phyloP scores from a whole-genome alignment of 2,113 vertebrate genomes.

The Vidua macroura region DNA sequence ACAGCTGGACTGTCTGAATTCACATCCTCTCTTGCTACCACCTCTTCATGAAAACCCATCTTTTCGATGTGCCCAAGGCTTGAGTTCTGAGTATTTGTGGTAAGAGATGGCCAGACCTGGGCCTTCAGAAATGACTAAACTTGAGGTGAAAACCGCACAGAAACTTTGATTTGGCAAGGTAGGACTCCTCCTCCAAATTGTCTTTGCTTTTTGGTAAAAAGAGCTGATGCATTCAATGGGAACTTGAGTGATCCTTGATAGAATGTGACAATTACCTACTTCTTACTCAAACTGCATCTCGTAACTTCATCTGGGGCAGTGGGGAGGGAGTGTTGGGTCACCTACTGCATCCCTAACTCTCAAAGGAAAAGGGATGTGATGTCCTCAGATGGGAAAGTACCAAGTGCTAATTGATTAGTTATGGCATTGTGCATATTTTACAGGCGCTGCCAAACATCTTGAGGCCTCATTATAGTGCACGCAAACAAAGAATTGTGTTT shows the following conservation, averaged over 20 bases:
- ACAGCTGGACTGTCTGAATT: background rate
- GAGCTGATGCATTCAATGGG: background rate
- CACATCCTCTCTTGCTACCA: background rate
- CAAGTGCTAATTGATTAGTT: background rate
- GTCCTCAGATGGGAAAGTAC: background rate
- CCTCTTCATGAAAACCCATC: background rate
- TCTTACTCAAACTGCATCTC: background rate
- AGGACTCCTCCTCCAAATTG: background rate
- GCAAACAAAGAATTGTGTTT: background rate
- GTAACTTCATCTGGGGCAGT: background rate
- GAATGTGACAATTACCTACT: background rate
- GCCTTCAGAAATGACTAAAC: background rate
- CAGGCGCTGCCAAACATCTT: background rate
- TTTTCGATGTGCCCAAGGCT: background rate
- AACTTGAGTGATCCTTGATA: background rate
- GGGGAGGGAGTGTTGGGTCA: background rate
- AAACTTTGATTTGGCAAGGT: background rate
- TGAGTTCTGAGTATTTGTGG: background rate
- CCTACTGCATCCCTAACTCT: background rate
- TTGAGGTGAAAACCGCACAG: background rate
- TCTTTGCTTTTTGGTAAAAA: background rate
- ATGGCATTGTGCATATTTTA: background rate
- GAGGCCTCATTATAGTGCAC: background rate
- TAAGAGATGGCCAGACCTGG: background rate
- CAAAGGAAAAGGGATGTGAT: background rate